These are phyloP conservation scores for Trissolcus basalis DNA, from an alignment of 1,140 invertebrate species.

Conservation along the genomic window DNA sequence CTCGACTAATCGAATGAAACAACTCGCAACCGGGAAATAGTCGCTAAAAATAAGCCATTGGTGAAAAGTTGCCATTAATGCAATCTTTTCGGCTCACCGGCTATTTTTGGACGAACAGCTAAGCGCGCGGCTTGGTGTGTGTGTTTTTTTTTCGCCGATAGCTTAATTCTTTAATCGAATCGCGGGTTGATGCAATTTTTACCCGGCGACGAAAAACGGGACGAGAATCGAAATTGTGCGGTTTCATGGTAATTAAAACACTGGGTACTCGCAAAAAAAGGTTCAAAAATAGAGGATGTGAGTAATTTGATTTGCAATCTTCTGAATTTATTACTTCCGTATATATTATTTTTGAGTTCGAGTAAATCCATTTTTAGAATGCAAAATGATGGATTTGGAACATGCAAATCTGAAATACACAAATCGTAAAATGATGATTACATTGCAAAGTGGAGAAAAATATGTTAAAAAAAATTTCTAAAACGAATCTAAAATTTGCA, in stretches of 20 bases:
- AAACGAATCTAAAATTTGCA: too few relatives aligned
- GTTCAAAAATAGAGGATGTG: too few relatives aligned
- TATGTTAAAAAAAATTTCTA: too few relatives aligned
- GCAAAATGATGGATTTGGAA: not conserved
- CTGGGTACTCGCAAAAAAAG: not conserved
- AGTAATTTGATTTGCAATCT: too few relatives aligned
- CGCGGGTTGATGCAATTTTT: conserved; percentile 28
- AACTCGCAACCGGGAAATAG: conserved; percentile 48
- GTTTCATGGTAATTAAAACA: conserved; percentile 1
- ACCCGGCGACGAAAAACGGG: conserved; percentile 5
- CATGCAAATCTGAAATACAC: not conserved
- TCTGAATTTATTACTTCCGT: too few relatives aligned
- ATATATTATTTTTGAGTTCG: too few relatives aligned
- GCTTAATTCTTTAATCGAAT: conserved; percentile 40
- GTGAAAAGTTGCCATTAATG: conserved; percentile 54
- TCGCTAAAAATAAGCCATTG: conserved; percentile 52
- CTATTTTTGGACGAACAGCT: conserved; percentile 26
- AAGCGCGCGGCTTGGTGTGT: conserved; percentile 15
- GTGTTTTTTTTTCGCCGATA: conserved; percentile 42
- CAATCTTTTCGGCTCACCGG: conserved; percentile 34
- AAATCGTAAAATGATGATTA: too few relatives aligned
- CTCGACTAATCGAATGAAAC: conserved; percentile 57
- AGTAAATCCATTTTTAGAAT: too few relatives aligned
- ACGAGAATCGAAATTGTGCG: too few relatives aligned
- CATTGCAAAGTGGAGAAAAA: too few relatives aligned